phyloP scores from a whole-genome alignment of 2,888 invertebrate genomes.

The Hirtodrosophila confusa region DNA sequence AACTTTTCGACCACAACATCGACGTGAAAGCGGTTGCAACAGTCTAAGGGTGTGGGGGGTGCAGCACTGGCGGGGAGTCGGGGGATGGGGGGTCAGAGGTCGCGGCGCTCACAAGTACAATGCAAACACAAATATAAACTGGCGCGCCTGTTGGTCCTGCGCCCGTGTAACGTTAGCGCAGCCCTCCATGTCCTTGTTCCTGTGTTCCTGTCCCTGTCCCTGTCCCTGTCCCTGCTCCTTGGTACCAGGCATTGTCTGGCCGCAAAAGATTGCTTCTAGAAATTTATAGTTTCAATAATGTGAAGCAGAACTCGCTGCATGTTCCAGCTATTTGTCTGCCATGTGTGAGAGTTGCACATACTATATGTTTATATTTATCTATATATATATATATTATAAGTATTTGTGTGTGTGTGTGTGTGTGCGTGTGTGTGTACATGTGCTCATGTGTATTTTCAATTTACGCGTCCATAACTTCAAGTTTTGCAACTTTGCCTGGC shows the following conservation, averaged over 20 bases:
- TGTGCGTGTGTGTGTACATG: conserved; percentile 21
- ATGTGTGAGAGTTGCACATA: conserved; percentile 20
- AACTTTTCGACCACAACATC: conserved; percentile 78
- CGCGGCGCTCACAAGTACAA: conserved; percentile 66
- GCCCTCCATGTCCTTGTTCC: not conserved
- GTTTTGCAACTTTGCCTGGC: conserved; percentile 71
- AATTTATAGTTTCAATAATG: conserved; percentile 78
- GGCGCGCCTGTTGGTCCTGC: conserved; percentile 28
- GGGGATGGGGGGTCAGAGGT: not conserved
- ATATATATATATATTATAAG: conserved; percentile 5
- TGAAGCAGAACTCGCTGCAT: conserved; percentile 63
- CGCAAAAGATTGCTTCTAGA: conserved; percentile 76
- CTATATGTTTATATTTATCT: conserved; percentile 1
- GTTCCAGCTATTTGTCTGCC: conserved; percentile 61
- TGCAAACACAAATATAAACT: conserved; percentile 61
- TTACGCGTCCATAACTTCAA: conserved; percentile 79
- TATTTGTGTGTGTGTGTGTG: conserved; percentile 2
- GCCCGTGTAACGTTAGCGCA: conserved; percentile 10
- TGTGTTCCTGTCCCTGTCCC: not conserved
- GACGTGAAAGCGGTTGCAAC: conserved; percentile 42
- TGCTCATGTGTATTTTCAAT: conserved; percentile 76
- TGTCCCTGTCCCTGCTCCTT: not conserved
- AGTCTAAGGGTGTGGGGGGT: not conserved
- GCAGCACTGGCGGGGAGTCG: not conserved
- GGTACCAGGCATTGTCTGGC: conserved; percentile 63